Conservation (phyloP, 2,113 vertebrate species). For the Cyanoderma ruficeps region DNA sequence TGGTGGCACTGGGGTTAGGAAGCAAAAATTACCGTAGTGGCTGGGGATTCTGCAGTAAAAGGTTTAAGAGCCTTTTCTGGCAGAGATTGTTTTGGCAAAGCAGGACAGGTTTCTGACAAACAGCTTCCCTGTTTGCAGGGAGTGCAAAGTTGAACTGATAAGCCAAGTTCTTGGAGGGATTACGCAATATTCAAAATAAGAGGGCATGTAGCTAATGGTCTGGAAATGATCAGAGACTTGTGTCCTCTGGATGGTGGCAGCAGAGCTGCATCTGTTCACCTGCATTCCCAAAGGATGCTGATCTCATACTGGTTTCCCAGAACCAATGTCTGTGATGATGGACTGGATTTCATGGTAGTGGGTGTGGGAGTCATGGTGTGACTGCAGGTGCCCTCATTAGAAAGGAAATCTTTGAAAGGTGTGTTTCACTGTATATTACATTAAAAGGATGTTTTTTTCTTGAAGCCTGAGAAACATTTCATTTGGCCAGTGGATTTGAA, state of each 20-base stretch:
- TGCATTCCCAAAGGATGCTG: neutral
- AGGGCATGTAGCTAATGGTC: slow-evolving; percentile 3
- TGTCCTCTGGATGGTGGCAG: neutral
- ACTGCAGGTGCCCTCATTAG: fast-evolving
- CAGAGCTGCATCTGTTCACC: neutral
- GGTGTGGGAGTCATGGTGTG: neutral
- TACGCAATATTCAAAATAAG: slow-evolving; percentile 6
- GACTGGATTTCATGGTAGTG: neutral
- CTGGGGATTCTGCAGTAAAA: slow-evolving; percentile 26
- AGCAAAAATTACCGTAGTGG: neutral
- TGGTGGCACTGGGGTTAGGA: neutral
- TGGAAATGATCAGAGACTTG: neutral
- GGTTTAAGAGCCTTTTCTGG: slow-evolving; percentile 30
- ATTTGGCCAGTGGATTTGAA: neutral
- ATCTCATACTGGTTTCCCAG: neutral
- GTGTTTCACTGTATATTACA: neutral
- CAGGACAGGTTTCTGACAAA: slow-evolving; percentile 19
- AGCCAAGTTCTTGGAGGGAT: slow-evolving; percentile 39
- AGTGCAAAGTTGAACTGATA: slow-evolving; percentile 64
- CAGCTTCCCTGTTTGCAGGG: slow-evolving; percentile 53
- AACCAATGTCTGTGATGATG: neutral
- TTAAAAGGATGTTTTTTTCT: neutral
- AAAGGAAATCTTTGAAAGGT: neutral
- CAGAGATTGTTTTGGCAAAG: slow-evolving; percentile 18
- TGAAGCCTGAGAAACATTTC: neutral